Conservation (phyloP, 2,888 invertebrate genomes). For the Deroplatys truncata region DNA sequence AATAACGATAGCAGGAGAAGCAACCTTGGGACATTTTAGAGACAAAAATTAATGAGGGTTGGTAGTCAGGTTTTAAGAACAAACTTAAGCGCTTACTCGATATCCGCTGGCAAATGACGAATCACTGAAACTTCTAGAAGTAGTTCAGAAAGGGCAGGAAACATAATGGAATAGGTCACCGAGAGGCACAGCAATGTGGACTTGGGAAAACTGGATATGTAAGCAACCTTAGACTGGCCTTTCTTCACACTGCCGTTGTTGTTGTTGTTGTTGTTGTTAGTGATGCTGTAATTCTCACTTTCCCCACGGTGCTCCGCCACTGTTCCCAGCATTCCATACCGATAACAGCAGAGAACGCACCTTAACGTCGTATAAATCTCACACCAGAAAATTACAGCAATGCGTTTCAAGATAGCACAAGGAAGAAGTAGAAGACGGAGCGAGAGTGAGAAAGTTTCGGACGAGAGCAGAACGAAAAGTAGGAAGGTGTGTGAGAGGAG, state of each 20-base stretch:
- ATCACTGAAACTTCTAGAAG: no score
- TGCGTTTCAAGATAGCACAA: conserved; percentile 31
- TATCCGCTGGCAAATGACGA: no score
- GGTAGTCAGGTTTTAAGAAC: no score
- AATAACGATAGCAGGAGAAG: no score
- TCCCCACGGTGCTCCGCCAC: conserved; percentile 11
- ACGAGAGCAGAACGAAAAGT: conserved; percentile 27
- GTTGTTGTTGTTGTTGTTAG: conserved; percentile 42
- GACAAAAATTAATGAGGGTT: no score
- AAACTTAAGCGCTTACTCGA: no score
- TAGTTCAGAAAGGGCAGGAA: no score
- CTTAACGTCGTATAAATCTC: conserved; percentile 32
- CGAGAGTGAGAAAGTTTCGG: conserved; percentile 32
- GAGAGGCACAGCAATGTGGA: not conserved
- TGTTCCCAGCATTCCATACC: conserved; percentile 27
- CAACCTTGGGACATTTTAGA: no score
- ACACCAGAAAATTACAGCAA: conserved; percentile 32
- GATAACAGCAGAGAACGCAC: conserved; percentile 30
- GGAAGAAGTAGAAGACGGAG: conserved; percentile 29
- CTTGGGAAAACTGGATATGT: not conserved
- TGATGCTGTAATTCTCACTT: conserved; percentile 30
- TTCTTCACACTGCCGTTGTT: conserved; percentile 38
- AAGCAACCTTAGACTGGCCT: not conserved
- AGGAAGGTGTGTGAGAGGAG: conserved; percentile 17
- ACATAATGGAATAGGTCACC: no score